phyloP scores from a whole-genome alignment of 2,888 invertebrate genomes.

The Ephialtes manifestator region DNA sequence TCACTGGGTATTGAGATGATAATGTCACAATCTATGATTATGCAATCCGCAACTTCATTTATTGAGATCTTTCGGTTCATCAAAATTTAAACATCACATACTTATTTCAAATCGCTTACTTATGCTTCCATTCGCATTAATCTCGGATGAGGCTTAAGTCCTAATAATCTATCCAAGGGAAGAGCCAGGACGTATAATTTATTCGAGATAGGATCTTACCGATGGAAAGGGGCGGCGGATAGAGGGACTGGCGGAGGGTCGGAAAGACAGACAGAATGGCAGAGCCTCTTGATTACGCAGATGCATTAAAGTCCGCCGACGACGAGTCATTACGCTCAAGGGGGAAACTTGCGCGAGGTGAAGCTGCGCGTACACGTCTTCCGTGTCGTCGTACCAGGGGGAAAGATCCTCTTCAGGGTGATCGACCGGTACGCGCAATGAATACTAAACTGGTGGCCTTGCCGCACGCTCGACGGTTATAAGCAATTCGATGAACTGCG shows the following conservation, averaged over 20 bases:
- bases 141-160: slow-evolving; percentile 9
- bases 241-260: slow-evolving; percentile 25
- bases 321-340: slow-evolving; percentile 76
- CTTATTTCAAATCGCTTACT: background rate
- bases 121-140: background rate
- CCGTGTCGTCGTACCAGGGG: slow-evolving; percentile 53
- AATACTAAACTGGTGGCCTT: slow-evolving; percentile 78
- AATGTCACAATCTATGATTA: background rate
- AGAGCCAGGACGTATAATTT: slow-evolving; percentile 59
- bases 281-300: slow-evolving; percentile 66
- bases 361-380: slow-evolving; percentile 50
- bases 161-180: slow-evolving; percentile 46
- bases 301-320: slow-evolving; percentile 74
- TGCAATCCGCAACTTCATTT: background rate
- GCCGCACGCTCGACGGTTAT: slow-evolving; percentile 67
- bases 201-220: slow-evolving; percentile 61
- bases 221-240: slow-evolving; percentile 24
- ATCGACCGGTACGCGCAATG: slow-evolving; percentile 79
- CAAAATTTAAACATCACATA: too few species aligned
- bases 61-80: background rate
- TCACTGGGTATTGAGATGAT: too few species aligned
- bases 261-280: slow-evolving; percentile 59
- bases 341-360: slow-evolving; percentile 46
- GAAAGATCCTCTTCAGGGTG: slow-evolving; percentile 76
- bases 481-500: slow-evolving; percentile 79